Evolutionary conservation across 2,113 vertebrate species (phyloP), one percentile per base, ranked within the genome.

Genomic region (Dermatemys mawii): DNA sequence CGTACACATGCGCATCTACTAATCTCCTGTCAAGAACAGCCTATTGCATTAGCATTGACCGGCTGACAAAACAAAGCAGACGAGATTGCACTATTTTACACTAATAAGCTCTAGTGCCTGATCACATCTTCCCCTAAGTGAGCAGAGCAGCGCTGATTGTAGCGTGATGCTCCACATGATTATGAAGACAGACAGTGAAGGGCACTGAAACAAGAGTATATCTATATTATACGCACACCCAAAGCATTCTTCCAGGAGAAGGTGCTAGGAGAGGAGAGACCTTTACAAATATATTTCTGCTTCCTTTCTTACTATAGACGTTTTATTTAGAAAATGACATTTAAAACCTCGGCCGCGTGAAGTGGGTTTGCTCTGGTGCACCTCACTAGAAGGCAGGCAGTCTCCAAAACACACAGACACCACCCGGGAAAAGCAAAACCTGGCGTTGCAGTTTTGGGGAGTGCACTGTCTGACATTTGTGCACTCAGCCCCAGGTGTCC

Each of bases 1-100:
- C 2, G 32, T 1, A 83, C 9, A 94, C 9, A 4, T 0, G 21
- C 7, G 10, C 3, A 24, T 0, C 63, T 22, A 5, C 46, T 19
- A 46, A 81, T 14, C 19, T 89, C 11, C 57, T 67, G 55, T 8
- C 46, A 63, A 5, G 13, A 54, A 35, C 53, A 67, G 57, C 19
- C 48, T 3, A 2, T 19, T 76, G 44, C 57, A 27, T 44, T 63
- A 80, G 8, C 22, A 86, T 17, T 2, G 7, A 44, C 17, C 35
- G 8, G 29, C 13, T 50, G 46, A 63, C 4, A 44, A n/a, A 67
- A 78, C 10, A 41, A 80, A 41, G 48, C 26, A 21, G 5, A 1
- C 78, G 48, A 44, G 4, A 7, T 7, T 19, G 22, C 14, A 2
- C n/a, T 41, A 0, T 41, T 75, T 41, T 6, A 90, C 6, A 35